Conservation (phyloP, 2,113 vertebrate species). For the Burhinus oedicnemus region DNA sequence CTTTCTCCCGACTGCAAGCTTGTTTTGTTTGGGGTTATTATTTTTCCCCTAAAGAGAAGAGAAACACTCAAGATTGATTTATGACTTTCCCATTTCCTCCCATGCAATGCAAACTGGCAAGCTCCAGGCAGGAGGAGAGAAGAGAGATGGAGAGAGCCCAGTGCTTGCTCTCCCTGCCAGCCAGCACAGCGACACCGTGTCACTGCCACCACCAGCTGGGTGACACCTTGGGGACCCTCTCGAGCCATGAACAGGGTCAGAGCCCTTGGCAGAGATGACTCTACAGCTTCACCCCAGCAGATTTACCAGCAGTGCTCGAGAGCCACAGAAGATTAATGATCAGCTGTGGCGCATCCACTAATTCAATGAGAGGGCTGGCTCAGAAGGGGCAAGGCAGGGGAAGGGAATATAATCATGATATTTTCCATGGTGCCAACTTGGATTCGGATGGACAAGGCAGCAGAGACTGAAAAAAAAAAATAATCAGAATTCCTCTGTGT, state of each 20-base stretch:
- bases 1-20: conserved; percentile 48
- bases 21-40: conserved; percentile 69
- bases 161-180: neutral
- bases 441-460: neutral
- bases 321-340: neutral
- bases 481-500: neutral
- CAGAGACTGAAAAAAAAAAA: neutral
- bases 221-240: neutral
- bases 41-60: conserved; percentile 71
- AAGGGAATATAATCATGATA: neutral
- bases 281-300: neutral
- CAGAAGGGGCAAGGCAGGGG: neutral
- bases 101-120: conserved; percentile 10
- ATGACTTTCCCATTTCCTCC: conserved; percentile 43
- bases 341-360: neutral
- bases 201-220: neutral
- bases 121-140: neutral
- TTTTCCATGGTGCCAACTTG: neutral
- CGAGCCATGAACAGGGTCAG: neutral
- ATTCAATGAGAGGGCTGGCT: neutral
- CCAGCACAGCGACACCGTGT: neutral
- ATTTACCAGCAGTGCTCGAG: neutral
- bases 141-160: neutral
- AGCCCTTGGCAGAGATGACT: neutral
- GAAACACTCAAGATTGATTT: conserved; percentile 65